These are phyloP conservation scores for Linnaemya tessellans DNA, from an alignment of 2,888 invertebrate genomes.

Conservation along the genomic window DNA sequence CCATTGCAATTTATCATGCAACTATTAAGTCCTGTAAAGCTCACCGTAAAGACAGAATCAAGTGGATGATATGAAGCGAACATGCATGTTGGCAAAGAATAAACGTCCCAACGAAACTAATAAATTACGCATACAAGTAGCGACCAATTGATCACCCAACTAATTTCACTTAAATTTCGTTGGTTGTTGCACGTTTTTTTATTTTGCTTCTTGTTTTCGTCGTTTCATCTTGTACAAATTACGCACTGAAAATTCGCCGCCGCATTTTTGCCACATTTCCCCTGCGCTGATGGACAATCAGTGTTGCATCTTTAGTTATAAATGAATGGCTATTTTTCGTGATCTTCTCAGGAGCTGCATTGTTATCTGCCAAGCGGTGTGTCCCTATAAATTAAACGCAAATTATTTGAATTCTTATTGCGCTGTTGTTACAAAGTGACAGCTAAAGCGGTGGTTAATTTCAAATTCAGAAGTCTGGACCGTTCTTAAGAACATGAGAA, in stretches of 20 bases:
- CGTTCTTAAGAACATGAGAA: conserved; percentile 59
- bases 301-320: conserved; percentile 66
- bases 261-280: conserved; percentile 52
- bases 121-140: conserved; percentile 72
- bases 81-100: conserved; percentile 44
- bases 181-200: conserved; percentile 17
- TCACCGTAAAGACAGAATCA: not conserved
- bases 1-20: conserved; percentile 57
- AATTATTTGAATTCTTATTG: conserved; percentile 80
- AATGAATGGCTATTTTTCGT: conserved; percentile 61
- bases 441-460: conserved; percentile 65
- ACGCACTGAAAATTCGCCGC: conserved; percentile 56
- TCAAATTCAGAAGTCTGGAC: conserved; percentile 55
- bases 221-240: conserved; percentile 32
- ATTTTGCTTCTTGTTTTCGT: not conserved
- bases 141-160: conserved; percentile 71
- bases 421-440: conserved; percentile 61
- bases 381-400: conserved; percentile 80
- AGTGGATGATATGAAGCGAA: not conserved
- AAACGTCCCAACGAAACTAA: conserved; percentile 47
- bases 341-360: conserved; percentile 29
- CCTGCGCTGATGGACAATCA: conserved; percentile 63
- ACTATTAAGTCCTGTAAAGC: conserved; percentile 49
- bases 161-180: conserved; percentile 70
- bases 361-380: conserved; percentile 64